Percentiles rank a stretch among this genome's conserved stretches.
These are phyloP conservation scores for Vanessa cardui DNA, from an alignment of 2,888 invertebrate species.

Conservation along the genomic window DNA sequence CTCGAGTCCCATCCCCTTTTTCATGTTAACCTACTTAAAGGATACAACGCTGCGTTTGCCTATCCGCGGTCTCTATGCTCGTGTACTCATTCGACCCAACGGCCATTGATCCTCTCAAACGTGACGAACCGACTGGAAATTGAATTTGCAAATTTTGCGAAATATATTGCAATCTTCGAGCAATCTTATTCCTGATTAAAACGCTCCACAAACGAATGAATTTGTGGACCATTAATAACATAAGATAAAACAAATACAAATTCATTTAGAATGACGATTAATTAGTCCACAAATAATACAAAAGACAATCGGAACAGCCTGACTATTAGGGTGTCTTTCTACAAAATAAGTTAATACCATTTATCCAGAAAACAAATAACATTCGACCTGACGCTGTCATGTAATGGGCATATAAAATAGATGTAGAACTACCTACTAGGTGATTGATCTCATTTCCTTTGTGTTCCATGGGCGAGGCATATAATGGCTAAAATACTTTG, in stretches of 20 bases:
- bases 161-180: too few species aligned
- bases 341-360: slow-evolving; percentile 4
- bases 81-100: too few species aligned
- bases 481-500: slow-evolving; percentile 70
- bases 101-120: too few species aligned
- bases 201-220: too few species aligned
- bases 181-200: too few species aligned
- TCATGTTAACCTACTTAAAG: too few species aligned
- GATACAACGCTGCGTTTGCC: too few species aligned
- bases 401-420: slow-evolving; percentile 33
- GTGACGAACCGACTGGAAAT: too few species aligned
- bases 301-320: background rate
- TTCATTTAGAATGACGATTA: too few species aligned
- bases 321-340: background rate
- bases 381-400: slow-evolving; percentile 20
- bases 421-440: slow-evolving; percentile 27
- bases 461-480: slow-evolving; percentile 57
- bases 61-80: too few species aligned
- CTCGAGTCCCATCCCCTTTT: too few species aligned
- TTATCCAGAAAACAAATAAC: slow-evolving; percentile 12
- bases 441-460: slow-evolving; percentile 71
- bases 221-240: background rate
- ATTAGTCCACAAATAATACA: background rate
- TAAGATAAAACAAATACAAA: slow-evolving; percentile 5
- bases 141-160: too few species aligned